A percentile compares a stretch with the other conserved stretches of the same genome.
Evolutionary conservation across 2,113 vertebrate species (phyloP).

Genomic region (Jacana jacana): DNA sequence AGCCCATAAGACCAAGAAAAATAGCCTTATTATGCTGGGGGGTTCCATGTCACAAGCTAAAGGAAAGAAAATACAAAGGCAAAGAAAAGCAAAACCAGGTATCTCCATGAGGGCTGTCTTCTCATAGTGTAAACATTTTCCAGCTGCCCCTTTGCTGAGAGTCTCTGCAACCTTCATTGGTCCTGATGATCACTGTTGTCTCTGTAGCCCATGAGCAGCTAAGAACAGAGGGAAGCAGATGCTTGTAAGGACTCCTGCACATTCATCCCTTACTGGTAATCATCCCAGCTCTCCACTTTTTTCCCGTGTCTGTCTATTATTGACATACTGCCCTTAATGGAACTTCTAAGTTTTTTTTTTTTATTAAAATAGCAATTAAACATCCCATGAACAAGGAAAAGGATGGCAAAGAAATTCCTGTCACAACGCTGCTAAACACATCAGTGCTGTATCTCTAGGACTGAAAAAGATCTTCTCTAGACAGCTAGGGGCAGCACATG

Average conservation of each 20-base stretch:
- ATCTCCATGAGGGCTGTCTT: neutral
- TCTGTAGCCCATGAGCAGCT: neutral
- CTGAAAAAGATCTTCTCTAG: neutral
- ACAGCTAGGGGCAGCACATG: neutral
- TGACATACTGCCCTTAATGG: neutral
- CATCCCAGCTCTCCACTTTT: neutral
- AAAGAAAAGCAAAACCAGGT: neutral
- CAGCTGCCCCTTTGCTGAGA: neutral
- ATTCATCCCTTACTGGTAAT: neutral
- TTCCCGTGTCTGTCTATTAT: neutral
- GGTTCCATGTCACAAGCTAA: neutral
- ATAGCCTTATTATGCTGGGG: neutral
- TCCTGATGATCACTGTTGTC: neutral
- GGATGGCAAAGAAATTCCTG: neutral
- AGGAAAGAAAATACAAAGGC: neutral
- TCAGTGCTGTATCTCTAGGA: neutral
- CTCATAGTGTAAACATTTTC: neutral
- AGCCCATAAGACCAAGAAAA: neutral
- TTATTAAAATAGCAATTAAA: fast-evolving
- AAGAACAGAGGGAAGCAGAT: neutral
- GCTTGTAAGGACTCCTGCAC: neutral
- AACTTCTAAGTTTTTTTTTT: neutral
- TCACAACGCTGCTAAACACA: neutral
- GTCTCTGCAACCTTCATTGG: neutral
- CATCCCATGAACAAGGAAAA: neutral